A percentile compares a stretch with the other conserved stretches of the same genome.
phyloP scores from a whole-genome alignment of 2,888 invertebrate genomes.

The Spisula subtruncata region DNA sequence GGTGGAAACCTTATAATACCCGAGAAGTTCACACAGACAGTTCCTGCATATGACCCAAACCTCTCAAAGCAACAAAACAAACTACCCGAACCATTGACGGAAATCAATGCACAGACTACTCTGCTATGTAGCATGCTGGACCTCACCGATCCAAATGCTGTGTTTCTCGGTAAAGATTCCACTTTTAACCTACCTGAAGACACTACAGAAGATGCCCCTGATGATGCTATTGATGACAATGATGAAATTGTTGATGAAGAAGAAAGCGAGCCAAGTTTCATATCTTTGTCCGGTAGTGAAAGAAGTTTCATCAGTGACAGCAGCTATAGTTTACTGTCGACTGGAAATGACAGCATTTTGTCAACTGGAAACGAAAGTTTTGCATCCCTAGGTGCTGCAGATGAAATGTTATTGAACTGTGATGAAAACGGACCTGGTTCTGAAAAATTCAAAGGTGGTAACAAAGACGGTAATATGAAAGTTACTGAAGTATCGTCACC shows the following conservation, averaged over 20 bases:
- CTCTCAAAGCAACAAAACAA: constrained; percentile 63
- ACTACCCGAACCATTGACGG: constrained; percentile 53
- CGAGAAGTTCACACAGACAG: constrained; percentile 93
- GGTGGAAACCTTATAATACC: constrained; percentile 92
- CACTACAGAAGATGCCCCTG: constrained; percentile 50
- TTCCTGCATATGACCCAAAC: constrained; percentile 89
- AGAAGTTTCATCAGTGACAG: constrained; percentile 65
- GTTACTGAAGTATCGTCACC: not conserved
- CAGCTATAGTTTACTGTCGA: constrained; percentile 61
- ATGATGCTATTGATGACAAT: constrained; percentile 63
- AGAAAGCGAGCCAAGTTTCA: constrained; percentile 73
- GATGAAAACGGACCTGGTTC: constrained; percentile 77
- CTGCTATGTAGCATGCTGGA: constrained; percentile 89
- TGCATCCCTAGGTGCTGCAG: constrained; percentile 77
- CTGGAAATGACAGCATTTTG: constrained; percentile 62
- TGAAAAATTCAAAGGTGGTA: not conserved
- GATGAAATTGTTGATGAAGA: constrained; percentile 73
- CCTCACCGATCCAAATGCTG: constrained; percentile 93
- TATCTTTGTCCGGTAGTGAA: constrained; percentile 68
- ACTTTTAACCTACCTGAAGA: constrained; percentile 65
- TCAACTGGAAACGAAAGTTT: constrained; percentile 73
- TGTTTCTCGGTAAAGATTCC: constrained; percentile 81
- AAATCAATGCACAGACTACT: constrained; percentile 89
- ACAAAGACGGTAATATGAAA: not conserved
- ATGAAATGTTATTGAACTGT: constrained; percentile 82